phyloP scores from a whole-genome alignment of 2,888 invertebrate genomes.

The Thereva nobilitata region DNA sequence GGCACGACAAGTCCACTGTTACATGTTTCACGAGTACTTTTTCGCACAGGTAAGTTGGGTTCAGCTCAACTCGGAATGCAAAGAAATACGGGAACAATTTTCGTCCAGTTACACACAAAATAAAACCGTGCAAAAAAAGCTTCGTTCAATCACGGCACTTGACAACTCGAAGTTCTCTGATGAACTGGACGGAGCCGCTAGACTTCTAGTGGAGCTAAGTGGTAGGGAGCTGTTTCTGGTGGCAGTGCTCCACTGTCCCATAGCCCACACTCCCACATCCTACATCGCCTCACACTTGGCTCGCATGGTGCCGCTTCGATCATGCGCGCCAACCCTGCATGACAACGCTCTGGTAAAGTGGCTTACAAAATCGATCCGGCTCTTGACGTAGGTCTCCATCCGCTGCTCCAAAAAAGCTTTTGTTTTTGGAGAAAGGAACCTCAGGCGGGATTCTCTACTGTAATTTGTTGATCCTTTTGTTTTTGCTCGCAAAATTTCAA shows the following conservation, averaged over 20 bases:
- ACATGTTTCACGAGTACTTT: too few relatives aligned
- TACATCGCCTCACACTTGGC: conserved; percentile 14
- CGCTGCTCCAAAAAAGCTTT: too few relatives aligned
- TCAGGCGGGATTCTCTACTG: background rate
- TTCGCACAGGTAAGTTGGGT: too few relatives aligned
- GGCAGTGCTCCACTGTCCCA: background rate
- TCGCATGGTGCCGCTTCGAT: conserved; percentile 4
- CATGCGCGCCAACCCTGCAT: conserved; percentile 3
- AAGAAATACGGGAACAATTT: background rate
- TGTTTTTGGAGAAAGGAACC: too few relatives aligned
- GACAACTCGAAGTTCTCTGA: conserved; percentile 28
- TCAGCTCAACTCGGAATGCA: conserved; percentile 1
- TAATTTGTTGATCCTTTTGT: background rate
- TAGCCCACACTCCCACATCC: background rate
- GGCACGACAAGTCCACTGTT: too few relatives aligned
- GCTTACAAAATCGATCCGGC: conserved; percentile 13
- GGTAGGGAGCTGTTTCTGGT: too few relatives aligned
- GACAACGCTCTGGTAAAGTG: conserved; percentile 12
- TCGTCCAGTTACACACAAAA: conserved; percentile 4
- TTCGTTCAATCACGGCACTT: conserved; percentile 14
- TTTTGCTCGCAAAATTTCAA: conserved; percentile 7
- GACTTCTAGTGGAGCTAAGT: too few relatives aligned
- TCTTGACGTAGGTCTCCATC: too few relatives aligned
- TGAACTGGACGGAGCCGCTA: conserved; percentile 13
- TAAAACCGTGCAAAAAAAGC: conserved; percentile 14